phyloP scores from a whole-genome alignment of 2,113 vertebrate species.

The Coptodon bakossiorum region DNA sequence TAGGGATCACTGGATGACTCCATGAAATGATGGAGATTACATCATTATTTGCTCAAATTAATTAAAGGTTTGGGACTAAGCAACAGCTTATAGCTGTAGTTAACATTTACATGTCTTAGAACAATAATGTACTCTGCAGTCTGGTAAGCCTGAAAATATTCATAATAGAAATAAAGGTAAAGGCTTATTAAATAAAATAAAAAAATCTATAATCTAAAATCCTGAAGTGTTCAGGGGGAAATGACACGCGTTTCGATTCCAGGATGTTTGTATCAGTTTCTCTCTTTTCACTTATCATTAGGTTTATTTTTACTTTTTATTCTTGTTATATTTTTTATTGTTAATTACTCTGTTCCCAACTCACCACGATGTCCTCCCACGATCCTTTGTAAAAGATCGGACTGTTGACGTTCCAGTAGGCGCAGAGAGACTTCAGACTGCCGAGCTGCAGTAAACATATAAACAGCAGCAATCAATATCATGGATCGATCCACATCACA shows the following conservation, averaged over 20 bases:
- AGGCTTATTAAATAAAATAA: background rate
- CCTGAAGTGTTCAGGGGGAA: accelerated
- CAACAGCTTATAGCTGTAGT: background rate
- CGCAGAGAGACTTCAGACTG: conserved; percentile 85
- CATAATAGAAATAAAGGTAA: accelerated
- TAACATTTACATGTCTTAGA: background rate
- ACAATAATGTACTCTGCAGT: background rate
- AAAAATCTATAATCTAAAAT: background rate
- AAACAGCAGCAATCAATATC: background rate
- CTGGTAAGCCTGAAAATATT: accelerated
- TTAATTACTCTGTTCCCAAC: background rate
- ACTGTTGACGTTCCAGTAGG: conserved; percentile 89
- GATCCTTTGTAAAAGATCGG: conserved; percentile 76
- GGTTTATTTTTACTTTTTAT: background rate
- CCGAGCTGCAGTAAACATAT: conserved; percentile 73
- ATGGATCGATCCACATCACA: accelerated
- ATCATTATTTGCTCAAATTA: background rate
- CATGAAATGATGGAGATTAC: background rate
- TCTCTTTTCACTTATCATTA: background rate
- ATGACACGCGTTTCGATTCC: background rate
- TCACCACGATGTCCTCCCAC: conserved; percentile 86
- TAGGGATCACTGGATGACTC: background rate
- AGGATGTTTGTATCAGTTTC: background rate
- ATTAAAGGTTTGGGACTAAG: accelerated
- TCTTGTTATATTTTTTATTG: background rate